Conservation (phyloP, 2,888 invertebrate genomes). For the Leptinotarsa haldemani region DNA sequence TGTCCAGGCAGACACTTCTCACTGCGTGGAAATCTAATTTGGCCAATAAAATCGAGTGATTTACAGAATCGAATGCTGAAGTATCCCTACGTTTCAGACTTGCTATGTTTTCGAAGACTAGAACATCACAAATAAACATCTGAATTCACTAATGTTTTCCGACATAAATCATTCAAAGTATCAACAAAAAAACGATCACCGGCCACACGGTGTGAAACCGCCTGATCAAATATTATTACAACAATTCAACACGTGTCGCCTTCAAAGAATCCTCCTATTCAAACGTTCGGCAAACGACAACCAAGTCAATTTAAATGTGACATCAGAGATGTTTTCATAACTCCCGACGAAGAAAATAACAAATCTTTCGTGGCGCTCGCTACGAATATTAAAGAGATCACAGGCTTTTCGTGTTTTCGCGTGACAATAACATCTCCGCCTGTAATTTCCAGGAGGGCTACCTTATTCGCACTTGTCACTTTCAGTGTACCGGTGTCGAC, state of each 20-base stretch:
- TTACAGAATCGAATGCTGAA: too few species aligned
- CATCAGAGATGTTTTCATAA: constrained; percentile 46
- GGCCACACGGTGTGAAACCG: constrained; percentile 12
- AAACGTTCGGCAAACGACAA: constrained; percentile 26
- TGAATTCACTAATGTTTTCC: background rate
- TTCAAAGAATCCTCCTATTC: constrained; percentile 32
- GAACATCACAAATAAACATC: background rate
- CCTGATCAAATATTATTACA: constrained; percentile 41
- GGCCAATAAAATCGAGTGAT: too few species aligned
- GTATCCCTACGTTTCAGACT: too few species aligned
- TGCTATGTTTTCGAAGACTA: too few species aligned
- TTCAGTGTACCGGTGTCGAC: constrained; percentile 29
- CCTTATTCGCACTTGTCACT: constrained; percentile 14
- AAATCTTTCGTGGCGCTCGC: constrained; percentile 50
- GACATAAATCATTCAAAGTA: constrained; percentile 19
- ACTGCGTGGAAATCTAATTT: too few species aligned
- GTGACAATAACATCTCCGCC: constrained; percentile 28
- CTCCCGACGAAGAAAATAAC: constrained; percentile 41
- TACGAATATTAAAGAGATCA: constrained; percentile 55
- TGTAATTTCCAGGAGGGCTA: background rate
- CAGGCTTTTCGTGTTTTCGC: constrained; percentile 29
- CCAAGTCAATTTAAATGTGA: constrained; percentile 35
- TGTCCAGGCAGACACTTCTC: too few species aligned
- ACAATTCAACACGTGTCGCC: constrained; percentile 45
- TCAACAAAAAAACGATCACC: constrained; percentile 15